Conservation (phyloP, 2,113 vertebrate genomes). For the Tragelaphus buxtoni region DNA sequence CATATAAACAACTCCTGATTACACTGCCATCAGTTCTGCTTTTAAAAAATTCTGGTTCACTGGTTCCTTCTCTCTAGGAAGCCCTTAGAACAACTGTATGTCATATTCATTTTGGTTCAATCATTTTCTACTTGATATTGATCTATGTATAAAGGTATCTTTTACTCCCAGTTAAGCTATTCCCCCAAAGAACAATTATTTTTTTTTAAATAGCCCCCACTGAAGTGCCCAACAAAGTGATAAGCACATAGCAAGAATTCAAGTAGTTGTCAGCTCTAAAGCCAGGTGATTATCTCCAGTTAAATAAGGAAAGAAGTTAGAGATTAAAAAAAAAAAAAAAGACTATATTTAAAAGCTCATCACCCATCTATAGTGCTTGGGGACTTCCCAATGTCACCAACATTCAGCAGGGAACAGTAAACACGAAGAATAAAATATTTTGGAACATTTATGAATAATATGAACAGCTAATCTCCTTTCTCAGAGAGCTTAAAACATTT, state of each 20-base stretch:
- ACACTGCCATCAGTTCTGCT: background rate
- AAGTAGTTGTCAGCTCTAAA: background rate
- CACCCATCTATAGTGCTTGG: background rate
- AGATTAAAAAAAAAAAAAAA: background rate
- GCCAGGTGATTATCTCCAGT: background rate
- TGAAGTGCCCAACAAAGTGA: fast-evolving
- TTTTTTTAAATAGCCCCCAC: background rate
- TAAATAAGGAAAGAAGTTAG: background rate
- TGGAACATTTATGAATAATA: background rate
- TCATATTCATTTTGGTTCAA: background rate
- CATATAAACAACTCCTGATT: background rate
- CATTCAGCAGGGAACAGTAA: background rate
- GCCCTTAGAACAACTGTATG: background rate
- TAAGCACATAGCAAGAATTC: constrained; percentile 6
- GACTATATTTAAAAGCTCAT: background rate
- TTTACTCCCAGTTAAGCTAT: background rate
- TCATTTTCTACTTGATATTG: background rate
- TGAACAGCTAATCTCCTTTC: background rate
- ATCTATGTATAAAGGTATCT: background rate
- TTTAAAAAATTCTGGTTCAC: background rate
- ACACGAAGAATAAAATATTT: background rate
- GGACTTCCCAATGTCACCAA: background rate
- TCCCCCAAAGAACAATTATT: background rate
- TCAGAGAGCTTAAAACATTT: background rate
- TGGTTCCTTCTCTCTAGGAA: constrained; percentile 1